Base-by-base conservation (phyloP, 2,113 vertebrate genomes). In the Macrotus californicus region DNA sequence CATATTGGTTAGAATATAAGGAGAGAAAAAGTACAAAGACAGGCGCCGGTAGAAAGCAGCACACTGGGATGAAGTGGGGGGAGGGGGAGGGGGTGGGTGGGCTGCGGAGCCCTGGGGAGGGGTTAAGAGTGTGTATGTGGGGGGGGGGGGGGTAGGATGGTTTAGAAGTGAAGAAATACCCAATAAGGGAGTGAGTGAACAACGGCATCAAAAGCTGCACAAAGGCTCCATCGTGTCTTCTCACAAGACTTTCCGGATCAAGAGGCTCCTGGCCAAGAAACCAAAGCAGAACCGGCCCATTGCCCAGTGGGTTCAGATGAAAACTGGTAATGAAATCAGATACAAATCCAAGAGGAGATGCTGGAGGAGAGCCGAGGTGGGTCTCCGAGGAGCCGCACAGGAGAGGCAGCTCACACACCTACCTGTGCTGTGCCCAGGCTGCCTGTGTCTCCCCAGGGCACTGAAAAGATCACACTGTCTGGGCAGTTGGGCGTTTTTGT, bases 71-170 rank as follows among this genome's bases (percentile, higher is more conserved):
- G 48, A 67, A 11, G 7, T n/a, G 26, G 64, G 34, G 1, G 14
- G 87, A 34, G n/a, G n/a, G 2, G 1, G 3, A 41, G 34, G 21
- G 6, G 0, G 22, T 2, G 4, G 31, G 31, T 7, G 43, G 39
- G 54, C 26, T 26, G 72, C 22, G 69, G 19, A 61, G 46, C 31
- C 18, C 19, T 0, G 18, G 18, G 36, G 24, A 50, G 50, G 4
- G 69, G 43, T 9, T 7, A 18, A 19, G 52, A 21, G 50, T 24
- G 39, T n/a, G 15, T 18, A n/a, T n/a, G n/a, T n/a, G n/a, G n/a
- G n/a, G n/a, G n/a, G n/a, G n/a, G 2, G 29, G 0, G 22, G 76
- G 91, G 3, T 1, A 10, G 2, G 39, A 7, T 1, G 13, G 16
- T 41, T 77, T 29, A 46, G 8, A 43, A 31, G 50, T 18, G 31